These are phyloP conservation scores for Oryzias curvinotus DNA, from an alignment of 2,113 vertebrate species.

Conservation along the genomic window DNA sequence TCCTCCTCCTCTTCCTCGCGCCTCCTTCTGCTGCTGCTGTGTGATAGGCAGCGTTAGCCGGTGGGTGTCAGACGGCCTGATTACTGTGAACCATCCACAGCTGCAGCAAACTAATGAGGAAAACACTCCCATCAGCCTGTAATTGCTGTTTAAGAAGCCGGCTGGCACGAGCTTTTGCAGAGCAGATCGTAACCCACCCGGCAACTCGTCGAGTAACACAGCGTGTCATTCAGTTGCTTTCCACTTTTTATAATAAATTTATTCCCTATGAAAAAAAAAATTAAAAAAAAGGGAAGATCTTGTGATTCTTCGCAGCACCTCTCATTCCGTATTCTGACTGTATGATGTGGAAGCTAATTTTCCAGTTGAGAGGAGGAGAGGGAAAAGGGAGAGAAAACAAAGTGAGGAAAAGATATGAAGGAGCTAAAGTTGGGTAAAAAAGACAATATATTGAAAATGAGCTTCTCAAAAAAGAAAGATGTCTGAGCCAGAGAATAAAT, in stretches of 20 bases:
- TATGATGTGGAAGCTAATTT: slow-evolving; percentile 49
- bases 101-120: slow-evolving; percentile 73
- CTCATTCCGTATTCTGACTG: slow-evolving; percentile 38
- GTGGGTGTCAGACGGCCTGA: slow-evolving; percentile 63
- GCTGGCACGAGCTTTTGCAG: slow-evolving; percentile 48
- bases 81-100: slow-evolving; percentile 68
- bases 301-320: slow-evolving; percentile 1
- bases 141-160: slow-evolving; percentile 74
- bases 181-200: slow-evolving; percentile 40
- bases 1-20: slow-evolving; percentile 5
- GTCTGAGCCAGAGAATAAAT: slow-evolving; percentile 5
- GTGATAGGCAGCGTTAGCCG: slow-evolving; percentile 56
- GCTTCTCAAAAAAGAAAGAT: background rate
- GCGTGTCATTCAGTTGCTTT: slow-evolving; percentile 45
- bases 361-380: slow-evolving; percentile 16
- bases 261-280: background rate
- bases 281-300: background rate
- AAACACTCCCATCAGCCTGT: slow-evolving; percentile 70
- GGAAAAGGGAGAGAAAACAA: background rate
- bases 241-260: background rate
- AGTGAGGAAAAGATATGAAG: slow-evolving; percentile 7
- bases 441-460: slow-evolving; percentile 13
- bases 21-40: slow-evolving; percentile 35
- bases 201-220: slow-evolving; percentile 39
- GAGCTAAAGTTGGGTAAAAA: background rate